phyloP scores from a whole-genome alignment of 1,140 invertebrate species.

The Drosophila sucinea region DNA sequence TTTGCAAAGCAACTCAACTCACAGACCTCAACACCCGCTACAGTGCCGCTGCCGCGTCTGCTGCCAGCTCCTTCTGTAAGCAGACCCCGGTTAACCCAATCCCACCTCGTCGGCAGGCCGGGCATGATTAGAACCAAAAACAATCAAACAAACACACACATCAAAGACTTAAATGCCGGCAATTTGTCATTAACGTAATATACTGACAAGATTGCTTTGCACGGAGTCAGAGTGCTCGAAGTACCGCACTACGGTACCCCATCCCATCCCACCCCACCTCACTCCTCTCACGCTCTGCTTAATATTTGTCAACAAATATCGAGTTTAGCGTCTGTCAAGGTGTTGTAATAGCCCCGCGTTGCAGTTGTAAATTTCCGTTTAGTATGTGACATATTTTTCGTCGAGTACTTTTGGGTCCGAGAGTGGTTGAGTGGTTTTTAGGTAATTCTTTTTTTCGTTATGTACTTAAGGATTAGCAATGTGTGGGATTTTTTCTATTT shows the following conservation, averaged over 20 bases:
- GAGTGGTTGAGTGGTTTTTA: conserved; percentile 27
- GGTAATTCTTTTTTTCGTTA: conserved; percentile 25
- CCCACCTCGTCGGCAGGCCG: conserved; percentile 74
- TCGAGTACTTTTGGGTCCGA: conserved; percentile 10
- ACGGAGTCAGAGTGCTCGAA: conserved; percentile 62
- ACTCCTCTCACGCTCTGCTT: background rate
- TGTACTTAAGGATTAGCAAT: conserved; percentile 67
- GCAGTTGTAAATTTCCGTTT: conserved; percentile 73
- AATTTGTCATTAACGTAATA: conserved; percentile 82
- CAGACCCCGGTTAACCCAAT: conserved; percentile 27
- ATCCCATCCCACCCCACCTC: too few species aligned
- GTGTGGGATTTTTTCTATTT: conserved; percentile 66
- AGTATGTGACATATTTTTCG: conserved; percentile 64
- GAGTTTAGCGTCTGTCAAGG: conserved; percentile 71
- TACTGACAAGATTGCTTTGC: conserved; percentile 82
- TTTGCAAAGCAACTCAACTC: conserved; percentile 65
- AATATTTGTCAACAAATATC: conserved; percentile 75
- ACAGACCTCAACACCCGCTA: background rate
- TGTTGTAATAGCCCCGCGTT: conserved; percentile 64
- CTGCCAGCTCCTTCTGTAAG: conserved; percentile 17
- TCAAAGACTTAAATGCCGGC: conserved; percentile 69
- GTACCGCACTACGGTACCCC: background rate
- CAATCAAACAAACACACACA: conserved; percentile 75
- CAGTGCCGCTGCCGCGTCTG: background rate
- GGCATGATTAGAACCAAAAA: conserved; percentile 78